Evolutionary conservation across 1,140 invertebrate species (phyloP), one percentile per base, ranked within the genome.

Genomic region (Mamestra configurata): DNA sequence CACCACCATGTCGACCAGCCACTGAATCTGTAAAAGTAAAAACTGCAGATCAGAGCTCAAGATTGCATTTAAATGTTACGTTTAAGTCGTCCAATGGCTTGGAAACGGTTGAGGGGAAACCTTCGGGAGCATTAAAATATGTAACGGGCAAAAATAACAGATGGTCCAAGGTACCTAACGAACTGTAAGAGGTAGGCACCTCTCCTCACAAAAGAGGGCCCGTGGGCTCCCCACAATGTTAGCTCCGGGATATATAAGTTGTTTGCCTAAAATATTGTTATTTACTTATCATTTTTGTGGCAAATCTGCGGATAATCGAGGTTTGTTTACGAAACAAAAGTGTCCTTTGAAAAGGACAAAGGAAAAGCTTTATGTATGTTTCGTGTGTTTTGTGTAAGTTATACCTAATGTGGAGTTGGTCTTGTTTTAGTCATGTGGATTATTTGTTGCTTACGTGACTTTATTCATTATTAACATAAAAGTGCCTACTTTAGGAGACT

Each of bases 141-240:
- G 89, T 93, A 90, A 92, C 89, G 88, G 91, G 88, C 85, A 93
- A 91, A 94, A 91, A 94, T 93, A 94, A 94, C 91, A 92, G 88
- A 93, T 92, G 92, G 91, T 91, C 86, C 90, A 82, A 84, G 86
- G 82, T 70, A 85, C 79, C 88, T 93, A 93, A 94, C 92, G 90
- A 92, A 92, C 89, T 93, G 93, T 87, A 84, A 89, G 88, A 88
- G 86, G 79, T 86, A 64, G 59, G 35, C 40, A 64, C 59, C 35
- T 61, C 55, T 59, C 31, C 85, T 86, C 82, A 84, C 81, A 89
- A 90, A 91, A 93, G 86, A 87, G 91, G 88, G 76, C 91, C 91
- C 90, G 73, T 61, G 90, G 90, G 90, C 80, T 82, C 80, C 80
- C 59, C 55, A 81, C 80, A 82, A 90, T 92, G 90, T 91, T 91